phyloP scores from a whole-genome alignment of 2,797 vertebrate species.

The Amazona ochrocephala region DNA sequence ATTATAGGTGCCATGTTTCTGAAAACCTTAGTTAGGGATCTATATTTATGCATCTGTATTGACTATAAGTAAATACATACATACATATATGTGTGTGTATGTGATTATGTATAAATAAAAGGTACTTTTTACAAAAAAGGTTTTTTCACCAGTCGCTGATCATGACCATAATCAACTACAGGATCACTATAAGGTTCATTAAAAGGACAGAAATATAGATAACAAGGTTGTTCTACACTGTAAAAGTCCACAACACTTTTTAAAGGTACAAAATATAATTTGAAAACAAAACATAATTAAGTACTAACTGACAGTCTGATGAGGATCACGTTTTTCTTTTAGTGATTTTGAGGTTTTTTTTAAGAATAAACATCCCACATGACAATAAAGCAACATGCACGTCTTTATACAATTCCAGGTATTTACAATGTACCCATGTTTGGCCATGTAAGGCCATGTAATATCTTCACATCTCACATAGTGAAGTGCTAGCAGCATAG shows the following conservation, averaged over 20 bases:
- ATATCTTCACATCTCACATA: not conserved
- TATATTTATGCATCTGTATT: not conserved
- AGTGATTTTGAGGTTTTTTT: not conserved
- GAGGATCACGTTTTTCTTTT: not conserved
- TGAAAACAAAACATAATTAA: slow-evolving; percentile 14
- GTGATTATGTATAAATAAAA: not conserved
- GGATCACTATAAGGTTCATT: not conserved
- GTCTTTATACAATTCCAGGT: slow-evolving; percentile 34
- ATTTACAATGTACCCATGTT: slow-evolving; percentile 68
- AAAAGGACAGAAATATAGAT: slow-evolving; percentile 16
- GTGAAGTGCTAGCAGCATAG: slow-evolving; percentile 47
- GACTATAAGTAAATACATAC: not conserved
- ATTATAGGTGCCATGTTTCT: not conserved
- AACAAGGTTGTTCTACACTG: not conserved
- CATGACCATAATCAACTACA: not conserved
- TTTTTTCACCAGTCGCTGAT: not conserved
- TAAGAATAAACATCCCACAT: not conserved
- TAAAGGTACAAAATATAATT: slow-evolving; percentile 3
- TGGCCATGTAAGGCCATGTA: not conserved
- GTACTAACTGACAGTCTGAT: not conserved
- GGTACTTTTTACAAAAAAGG: not conserved
- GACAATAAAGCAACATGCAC: slow-evolving; percentile 23
- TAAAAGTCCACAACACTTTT: not conserved
- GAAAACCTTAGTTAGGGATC: not conserved
- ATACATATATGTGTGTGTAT: not conserved